These are phyloP conservation scores for Garra rufa DNA, from an alignment of 2,113 vertebrate genomes.

Conservation along the genomic window DNA sequence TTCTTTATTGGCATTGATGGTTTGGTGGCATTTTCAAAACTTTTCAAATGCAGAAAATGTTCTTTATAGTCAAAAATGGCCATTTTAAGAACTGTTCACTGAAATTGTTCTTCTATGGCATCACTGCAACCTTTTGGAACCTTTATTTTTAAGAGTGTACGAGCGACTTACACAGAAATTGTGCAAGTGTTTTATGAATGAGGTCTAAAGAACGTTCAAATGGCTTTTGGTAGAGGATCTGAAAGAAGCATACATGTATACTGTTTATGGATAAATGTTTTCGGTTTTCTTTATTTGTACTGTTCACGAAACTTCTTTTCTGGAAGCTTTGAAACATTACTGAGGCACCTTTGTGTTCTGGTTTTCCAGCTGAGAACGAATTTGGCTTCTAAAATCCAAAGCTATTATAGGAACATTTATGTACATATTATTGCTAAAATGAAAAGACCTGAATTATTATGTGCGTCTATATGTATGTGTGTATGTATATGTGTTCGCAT, in stretches of 20 bases:
- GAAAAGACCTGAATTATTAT: conserved; percentile 77
- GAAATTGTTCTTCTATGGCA: no score
- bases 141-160: no score
- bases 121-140: no score
- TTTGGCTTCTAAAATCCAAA: conserved; percentile 60
- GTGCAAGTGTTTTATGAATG: background rate
- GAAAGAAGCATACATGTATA: conserved; percentile 44
- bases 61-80: no score
- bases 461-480: conserved; percentile 71
- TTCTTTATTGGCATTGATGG: no score
- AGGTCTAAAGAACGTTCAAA: conserved; percentile 18
- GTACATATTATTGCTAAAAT: conserved; percentile 90
- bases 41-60: no score
- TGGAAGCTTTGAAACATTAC: conserved; percentile 81
- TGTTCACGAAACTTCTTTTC: conserved; percentile 79
- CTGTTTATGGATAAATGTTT: conserved; percentile 66
- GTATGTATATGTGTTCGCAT: conserved; percentile 77
- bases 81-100: no score
- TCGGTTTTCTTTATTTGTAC: conserved; percentile 71
- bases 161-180: conserved; percentile 1
- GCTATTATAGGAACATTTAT: conserved; percentile 88
- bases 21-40: no score
- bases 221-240: conserved; percentile 39
- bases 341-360: conserved; percentile 84
- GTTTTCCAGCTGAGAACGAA: conserved; percentile 74